These are phyloP conservation scores for Dendropsophus ebraccatus DNA, from an alignment of 2,113 vertebrate species.

Conservation along the genomic window DNA sequence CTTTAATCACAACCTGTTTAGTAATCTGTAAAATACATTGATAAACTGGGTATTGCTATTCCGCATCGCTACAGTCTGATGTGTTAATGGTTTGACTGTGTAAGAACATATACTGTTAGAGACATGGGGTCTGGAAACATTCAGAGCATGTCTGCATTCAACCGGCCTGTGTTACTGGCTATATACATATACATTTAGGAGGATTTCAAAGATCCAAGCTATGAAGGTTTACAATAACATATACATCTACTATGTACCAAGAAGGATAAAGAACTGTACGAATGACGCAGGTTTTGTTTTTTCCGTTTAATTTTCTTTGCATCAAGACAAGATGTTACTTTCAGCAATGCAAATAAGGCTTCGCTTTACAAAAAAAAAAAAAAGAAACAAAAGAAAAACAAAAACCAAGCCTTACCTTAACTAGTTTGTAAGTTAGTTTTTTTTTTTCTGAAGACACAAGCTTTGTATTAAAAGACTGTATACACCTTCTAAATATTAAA, in stretches of 20 bases:
- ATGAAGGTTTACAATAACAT: not conserved
- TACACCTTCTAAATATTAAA: not conserved
- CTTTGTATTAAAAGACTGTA: not conserved
- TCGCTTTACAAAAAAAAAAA: not conserved
- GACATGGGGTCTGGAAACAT: too few species aligned
- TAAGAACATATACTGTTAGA: too few species aligned
- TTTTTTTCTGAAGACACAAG: constrained; percentile 1
- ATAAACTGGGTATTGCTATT: too few species aligned
- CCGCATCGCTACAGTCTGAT: too few species aligned
- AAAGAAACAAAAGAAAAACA: not conserved
- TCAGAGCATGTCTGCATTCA: too few species aligned
- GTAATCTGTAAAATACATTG: too few species aligned
- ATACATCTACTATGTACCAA: not conserved
- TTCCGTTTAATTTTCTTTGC: constrained; percentile 15
- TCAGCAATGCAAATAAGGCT: constrained; percentile 18
- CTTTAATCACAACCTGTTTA: too few species aligned
- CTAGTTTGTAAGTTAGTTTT: not conserved
- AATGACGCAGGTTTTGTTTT: not conserved
- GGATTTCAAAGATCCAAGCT: not conserved
- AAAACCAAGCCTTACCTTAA: not conserved
- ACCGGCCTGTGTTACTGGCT: too few species aligned
- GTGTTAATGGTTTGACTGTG: too few species aligned
- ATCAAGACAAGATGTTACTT: constrained; percentile 7
- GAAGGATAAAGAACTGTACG: not conserved
- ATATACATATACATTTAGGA: too few species aligned